phyloP scores from a whole-genome alignment of 2,113 vertebrate species.

The human region GRCh38 chr18:70591001-70591500 shows the following conservation, averaged over 20 bases:
- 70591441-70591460: background rate
- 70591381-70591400: background rate
- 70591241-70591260: background rate
- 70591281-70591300: background rate
- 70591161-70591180: accelerated
- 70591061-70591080: background rate
- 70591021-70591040: background rate
- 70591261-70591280: background rate
- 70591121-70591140: background rate
- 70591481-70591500: background rate
- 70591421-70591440: background rate
- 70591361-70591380: background rate
- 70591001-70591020: too few species aligned
- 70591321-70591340: background rate
- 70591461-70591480: background rate
- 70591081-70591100: too few species aligned
- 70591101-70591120: background rate
- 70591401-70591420: background rate
- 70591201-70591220: background rate
- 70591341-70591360: background rate
- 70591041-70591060: background rate
- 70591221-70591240: background rate
- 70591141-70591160: background rate
- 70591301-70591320: background rate
- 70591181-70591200: accelerated